Evolutionary conservation across 2,113 vertebrate genomes (phyloP), one percentile per base, ranked within the genome.

Genomic region (Rissa tridactyla): DNA sequence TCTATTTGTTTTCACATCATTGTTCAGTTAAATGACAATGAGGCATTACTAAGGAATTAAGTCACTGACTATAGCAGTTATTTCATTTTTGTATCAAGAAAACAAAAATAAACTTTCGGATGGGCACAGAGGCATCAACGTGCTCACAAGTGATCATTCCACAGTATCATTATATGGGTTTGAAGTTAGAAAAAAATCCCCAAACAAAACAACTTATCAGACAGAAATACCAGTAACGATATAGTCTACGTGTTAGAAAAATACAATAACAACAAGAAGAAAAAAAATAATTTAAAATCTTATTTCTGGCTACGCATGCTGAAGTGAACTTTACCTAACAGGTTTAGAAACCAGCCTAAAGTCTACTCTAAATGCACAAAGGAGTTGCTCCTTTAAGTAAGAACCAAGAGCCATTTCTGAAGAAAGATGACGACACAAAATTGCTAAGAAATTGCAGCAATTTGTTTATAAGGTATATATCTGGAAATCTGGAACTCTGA

Each of bases 1-100:
- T 88, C 34, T 57, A 69, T 71, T 90, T 92, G 18, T n/a, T 88
- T 94, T 95, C 75, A 96, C 75, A 62, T 7, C 79, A 40, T 82
- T 88, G 20, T 55, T 80, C 64, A 82, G 16, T 61, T 49, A 87
- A 95, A 62, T 60, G 32, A 84, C 42, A 93, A 58, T 13, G 38
- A 92, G 23, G 61, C 73, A 72, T 78, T 44, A 42, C 69, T 40
- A 66, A 49, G 23, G 60, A 73, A 68, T 6, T 47, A 58, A 40
- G 32, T 86, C 54, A 92, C n/a, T 81, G 78, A 52, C 29, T 71
- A 60, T 8, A 61, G 34, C 42, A 92, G 44, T 34, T 64, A 62
- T 57, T 94, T 82, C n/a, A 82, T 82, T 86, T 84, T 71, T 57
- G 12, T 34, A 55, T 44, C 55, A 77, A 66, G 17, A 79, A 65